Percentiles rank a stretch among this genome's conserved stretches.
phyloP scores from a whole-genome alignment of 2,888 invertebrate genomes.

The Lysandra bellargus region DNA sequence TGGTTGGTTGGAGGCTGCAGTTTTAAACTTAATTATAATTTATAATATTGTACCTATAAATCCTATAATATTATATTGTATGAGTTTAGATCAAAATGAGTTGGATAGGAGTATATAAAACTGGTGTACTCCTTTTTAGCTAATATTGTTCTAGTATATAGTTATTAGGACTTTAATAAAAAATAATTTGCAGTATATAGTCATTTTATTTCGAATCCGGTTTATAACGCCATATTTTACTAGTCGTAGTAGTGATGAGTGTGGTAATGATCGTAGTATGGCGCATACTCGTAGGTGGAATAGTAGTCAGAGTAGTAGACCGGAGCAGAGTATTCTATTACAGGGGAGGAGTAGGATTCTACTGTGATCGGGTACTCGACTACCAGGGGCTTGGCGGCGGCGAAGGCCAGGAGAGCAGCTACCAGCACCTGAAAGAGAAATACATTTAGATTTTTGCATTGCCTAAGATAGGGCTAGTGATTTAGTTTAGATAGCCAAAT shows the following conservation, averaged over 20 bases:
- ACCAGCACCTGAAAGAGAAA: constrained; percentile 61
- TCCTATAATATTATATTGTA: too few species aligned
- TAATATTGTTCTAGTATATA: too few species aligned
- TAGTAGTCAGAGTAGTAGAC: constrained; percentile 63
- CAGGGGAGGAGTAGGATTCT: constrained; percentile 67
- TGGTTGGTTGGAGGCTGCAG: too few species aligned
- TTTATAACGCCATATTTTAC: not conserved
- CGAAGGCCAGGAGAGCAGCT: constrained; percentile 77
- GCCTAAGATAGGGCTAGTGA: too few species aligned
- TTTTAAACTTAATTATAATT: too few species aligned
- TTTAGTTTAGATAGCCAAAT: too few species aligned
- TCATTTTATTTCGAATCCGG: constrained; percentile 36
- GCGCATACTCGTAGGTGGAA: constrained; percentile 57
- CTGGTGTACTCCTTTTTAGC: too few species aligned
- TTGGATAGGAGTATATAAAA: too few species aligned
- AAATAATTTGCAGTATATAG: not conserved
- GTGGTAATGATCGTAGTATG: constrained; percentile 61
- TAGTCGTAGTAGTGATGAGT: constrained; percentile 56
- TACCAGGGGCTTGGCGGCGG: constrained; percentile 71
- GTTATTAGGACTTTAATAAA: not conserved
- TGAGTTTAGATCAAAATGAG: too few species aligned
- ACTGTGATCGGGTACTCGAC: constrained; percentile 61
- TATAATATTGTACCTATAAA: too few species aligned
- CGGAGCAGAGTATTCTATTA: constrained; percentile 76
- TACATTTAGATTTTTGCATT: too few species aligned